Conservation (phyloP, 2,888 invertebrate genomes). For the Drosophila niveifrons region DNA sequence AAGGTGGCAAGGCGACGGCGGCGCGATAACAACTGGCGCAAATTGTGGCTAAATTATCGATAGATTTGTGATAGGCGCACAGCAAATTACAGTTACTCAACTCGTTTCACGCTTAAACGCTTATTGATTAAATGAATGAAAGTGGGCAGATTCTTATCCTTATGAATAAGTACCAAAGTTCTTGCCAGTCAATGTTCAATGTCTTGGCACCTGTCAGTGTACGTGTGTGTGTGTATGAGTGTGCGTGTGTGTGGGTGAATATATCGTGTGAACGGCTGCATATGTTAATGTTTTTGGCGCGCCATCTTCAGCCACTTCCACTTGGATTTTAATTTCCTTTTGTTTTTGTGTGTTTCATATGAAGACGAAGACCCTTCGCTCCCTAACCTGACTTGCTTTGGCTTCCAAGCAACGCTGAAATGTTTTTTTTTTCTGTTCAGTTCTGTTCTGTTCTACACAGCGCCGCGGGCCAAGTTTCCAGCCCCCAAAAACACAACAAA, state of each 20-base stretch:
- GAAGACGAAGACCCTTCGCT: slow-evolving; percentile 29
- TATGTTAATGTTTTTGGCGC: slow-evolving; percentile 74
- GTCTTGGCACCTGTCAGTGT: slow-evolving; percentile 73
- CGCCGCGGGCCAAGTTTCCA: slow-evolving; percentile 24
- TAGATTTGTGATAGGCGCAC: slow-evolving; percentile 65
- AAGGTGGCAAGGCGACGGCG: slow-evolving; percentile 8
- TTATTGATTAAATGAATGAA: slow-evolving; percentile 52
- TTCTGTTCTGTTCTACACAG: slow-evolving; percentile 25
- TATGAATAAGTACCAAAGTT: slow-evolving; percentile 8
- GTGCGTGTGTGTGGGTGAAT: slow-evolving; percentile 55
- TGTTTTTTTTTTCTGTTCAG: slow-evolving; percentile 21
- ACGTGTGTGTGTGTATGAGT: slow-evolving; percentile 20
- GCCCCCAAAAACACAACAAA: background rate
- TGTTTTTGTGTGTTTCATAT: slow-evolving; percentile 38
- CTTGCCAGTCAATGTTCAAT: slow-evolving; percentile 74
- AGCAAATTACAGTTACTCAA: slow-evolving; percentile 56
- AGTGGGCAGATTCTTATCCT: slow-evolving; percentile 34
- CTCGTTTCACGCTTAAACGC: slow-evolving; percentile 45
- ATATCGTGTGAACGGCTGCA: slow-evolving; percentile 79
- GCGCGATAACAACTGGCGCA: slow-evolving; percentile 63
- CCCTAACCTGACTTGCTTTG: slow-evolving; percentile 1
- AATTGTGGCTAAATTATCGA: slow-evolving; percentile 74
- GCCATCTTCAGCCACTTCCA: slow-evolving; percentile 63
- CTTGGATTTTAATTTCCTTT: slow-evolving; percentile 61
- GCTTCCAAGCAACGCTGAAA: slow-evolving; percentile 21